Evolutionary conservation across 2,113 vertebrate genomes (phyloP).

Genomic region (Python bivittatus): DNA sequence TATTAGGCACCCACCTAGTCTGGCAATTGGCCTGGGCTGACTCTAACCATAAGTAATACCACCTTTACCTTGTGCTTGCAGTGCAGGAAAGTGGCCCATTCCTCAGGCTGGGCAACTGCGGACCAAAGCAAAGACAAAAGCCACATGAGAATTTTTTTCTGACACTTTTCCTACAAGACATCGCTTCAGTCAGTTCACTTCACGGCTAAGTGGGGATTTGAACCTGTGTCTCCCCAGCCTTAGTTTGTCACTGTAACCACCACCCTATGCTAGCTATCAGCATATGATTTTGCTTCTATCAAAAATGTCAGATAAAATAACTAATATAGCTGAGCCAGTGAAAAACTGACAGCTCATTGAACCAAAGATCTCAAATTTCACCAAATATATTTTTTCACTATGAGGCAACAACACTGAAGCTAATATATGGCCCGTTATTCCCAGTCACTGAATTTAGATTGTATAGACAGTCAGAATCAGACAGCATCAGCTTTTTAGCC

Average conservation of each 20-base stretch:
- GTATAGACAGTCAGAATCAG: background rate
- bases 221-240: background rate
- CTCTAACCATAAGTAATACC: background rate
- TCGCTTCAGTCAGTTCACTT: background rate
- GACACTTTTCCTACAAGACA: background rate
- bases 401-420: background rate
- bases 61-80: slow-evolving; percentile 78
- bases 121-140: background rate
- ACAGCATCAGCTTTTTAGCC: background rate
- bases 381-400: background rate
- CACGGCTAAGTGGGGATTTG: background rate
- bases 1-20: background rate
- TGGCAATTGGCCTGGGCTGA: background rate
- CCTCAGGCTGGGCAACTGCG: slow-evolving; percentile 78
- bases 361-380: background rate
- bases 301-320: background rate
- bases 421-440: background rate
- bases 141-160: background rate
- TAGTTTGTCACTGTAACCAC: background rate
- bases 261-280: background rate
- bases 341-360: too few relatives aligned
- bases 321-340: too few relatives aligned
- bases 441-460: too few relatives aligned
- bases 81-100: slow-evolving; percentile 83
- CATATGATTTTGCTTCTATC: background rate